Evolutionary conservation across 2,888 invertebrate genomes (phyloP).

Genomic region (Blastobasis adustella): DNA sequence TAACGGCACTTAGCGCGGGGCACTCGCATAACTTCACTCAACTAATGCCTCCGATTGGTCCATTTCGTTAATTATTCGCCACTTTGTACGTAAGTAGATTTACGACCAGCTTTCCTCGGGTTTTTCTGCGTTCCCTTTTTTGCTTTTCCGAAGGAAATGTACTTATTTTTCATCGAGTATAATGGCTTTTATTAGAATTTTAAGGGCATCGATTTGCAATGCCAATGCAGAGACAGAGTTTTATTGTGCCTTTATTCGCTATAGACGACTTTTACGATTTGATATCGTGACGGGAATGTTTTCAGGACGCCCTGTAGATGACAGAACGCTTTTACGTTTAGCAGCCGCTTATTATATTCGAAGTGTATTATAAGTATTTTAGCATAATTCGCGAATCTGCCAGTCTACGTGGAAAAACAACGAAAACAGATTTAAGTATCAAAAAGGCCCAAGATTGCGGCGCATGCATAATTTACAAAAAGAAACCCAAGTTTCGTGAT

Average conservation of each 20-base stretch:
- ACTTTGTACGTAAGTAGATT: conserved; percentile 73
- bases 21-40: conserved; percentile 64
- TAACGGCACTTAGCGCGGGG: conserved; percentile 65
- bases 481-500: conserved; percentile 32
- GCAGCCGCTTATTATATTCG: too few relatives aligned
- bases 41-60: conserved; percentile 72
- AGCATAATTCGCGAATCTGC: too few relatives aligned
- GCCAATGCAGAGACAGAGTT: conserved; percentile 24
- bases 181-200: conserved; percentile 52
- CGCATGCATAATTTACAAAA: conserved; percentile 23
- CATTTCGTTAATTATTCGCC: conserved; percentile 75
- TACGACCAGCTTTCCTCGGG: conserved; percentile 54
- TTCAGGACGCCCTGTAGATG: background rate
- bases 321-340: background rate
- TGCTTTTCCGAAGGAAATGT: conserved; percentile 18
- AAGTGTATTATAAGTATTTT: too few relatives aligned
- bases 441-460: conserved; percentile 9
- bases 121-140: conserved; percentile 42
- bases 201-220: conserved; percentile 48
- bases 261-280: background rate
- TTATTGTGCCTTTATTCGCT: conserved; percentile 1
- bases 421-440: background rate
- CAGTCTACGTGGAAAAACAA: too few relatives aligned
- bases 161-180: conserved; percentile 34
- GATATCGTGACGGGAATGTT: conserved; percentile 6